Base-by-base conservation (phyloP, 1,140 invertebrate species). In the Lepidotrigona ventralis region DNA sequence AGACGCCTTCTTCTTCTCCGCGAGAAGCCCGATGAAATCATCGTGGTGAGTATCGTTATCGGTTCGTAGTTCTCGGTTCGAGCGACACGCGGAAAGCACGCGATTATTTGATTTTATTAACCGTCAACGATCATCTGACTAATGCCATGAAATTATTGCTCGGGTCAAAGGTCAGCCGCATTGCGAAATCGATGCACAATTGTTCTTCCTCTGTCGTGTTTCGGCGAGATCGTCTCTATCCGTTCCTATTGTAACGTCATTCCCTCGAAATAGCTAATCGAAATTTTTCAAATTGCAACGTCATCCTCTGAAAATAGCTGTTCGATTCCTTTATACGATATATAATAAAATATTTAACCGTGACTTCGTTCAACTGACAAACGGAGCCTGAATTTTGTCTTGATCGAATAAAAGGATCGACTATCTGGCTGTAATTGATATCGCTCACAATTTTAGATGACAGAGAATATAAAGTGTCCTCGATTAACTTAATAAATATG, bases 101-200 rank as follows among this genome's bases (percentile, higher is more conserved):
- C 88, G 82, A 88, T 89, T 90, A 75, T 66, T 75, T 23, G 51
- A 75, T 81, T 81, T 81, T 75, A 75, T 81, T 81, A 81, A 75
- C 23, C 76, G 69, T 85, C 87, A 79, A 86, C 88, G 81, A 87
- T 91, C 90, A 87, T 91, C 90, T 91, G 89, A 90, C 89, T 91
- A 91, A 87, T 90, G 86, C 84, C 87, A 81, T 90, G 86, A 88
- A 90, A 90, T 90, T 89, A 85, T 87, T 87, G 88, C 91, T 88
- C 88, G 89, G 92, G 90, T 92, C 88, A 83, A 88, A 90, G 90
- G 88, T 83, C 90, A 46, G 3, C 14, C 80, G 73, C 78, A 66
- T 91, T 92, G 87, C 87, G 90, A 92, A 92, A 91, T 86, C 87
- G 84, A 85, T 66, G 77, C 68, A 79, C 58, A 51, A 70, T 77